Evolutionary conservation across 2,888 invertebrate genomes (phyloP).

Genomic region (Drosophila flavopinicola): DNA sequence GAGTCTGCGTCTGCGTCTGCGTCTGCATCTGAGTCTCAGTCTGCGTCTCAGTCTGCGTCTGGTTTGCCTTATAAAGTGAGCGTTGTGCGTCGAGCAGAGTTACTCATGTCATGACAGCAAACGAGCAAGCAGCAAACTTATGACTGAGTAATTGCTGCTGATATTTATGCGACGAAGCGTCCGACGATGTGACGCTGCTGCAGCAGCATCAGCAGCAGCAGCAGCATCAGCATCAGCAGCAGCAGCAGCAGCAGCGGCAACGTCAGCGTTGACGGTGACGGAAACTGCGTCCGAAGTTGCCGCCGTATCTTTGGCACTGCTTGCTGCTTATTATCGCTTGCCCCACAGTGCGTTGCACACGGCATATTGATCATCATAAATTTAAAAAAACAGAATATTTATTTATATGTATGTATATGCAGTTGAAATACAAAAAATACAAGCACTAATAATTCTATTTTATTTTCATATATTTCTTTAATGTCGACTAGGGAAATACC

Average conservation of each 20-base stretch:
- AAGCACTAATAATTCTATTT: too few species aligned
- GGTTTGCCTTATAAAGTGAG: conserved; percentile 72
- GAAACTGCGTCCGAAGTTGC: conserved; percentile 39
- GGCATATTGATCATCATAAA: conserved; percentile 72
- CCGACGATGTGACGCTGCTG: conserved; percentile 61
- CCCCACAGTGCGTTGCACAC: conserved; percentile 52
- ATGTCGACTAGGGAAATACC: too few species aligned
- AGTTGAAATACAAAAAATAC: too few species aligned
- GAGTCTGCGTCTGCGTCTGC: not conserved
- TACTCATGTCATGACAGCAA: conserved; percentile 79
- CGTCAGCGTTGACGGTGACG: conserved; percentile 30
- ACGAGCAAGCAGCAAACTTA: conserved; percentile 82
- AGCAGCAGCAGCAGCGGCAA: conserved; percentile 3
- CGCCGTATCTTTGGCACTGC: conserved; percentile 44
- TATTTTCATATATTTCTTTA: too few species aligned
- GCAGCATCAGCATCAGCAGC: conserved; percentile 9
- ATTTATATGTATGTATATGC: too few species aligned
- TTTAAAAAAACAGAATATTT: too few species aligned
- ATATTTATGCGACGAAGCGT: conserved; percentile 84
- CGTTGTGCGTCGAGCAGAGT: conserved; percentile 65
- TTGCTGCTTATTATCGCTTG: conserved; percentile 62
- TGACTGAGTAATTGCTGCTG: conserved; percentile 84
- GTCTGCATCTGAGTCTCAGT: not conserved
- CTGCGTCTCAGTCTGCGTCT: too few species aligned
- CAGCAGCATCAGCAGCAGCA: conserved; percentile 9